These are phyloP conservation scores for Diaprepes abbreviatus DNA, from an alignment of 2,888 invertebrate genomes.

Conservation along the genomic window DNA sequence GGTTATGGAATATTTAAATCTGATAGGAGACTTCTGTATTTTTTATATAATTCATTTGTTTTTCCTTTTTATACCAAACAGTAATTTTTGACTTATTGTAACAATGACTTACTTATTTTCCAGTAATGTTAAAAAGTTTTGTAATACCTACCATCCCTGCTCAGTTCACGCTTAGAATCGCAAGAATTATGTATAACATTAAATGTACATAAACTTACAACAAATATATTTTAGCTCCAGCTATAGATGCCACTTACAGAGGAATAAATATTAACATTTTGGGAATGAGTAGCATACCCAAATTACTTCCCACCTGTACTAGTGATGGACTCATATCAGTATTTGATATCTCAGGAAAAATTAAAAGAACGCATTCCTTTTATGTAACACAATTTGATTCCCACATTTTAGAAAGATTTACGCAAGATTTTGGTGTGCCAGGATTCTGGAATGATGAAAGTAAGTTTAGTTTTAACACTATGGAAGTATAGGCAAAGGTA, in stretches of 20 bases:
- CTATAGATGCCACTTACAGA: conserved; percentile 67
- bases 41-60: too few species aligned
- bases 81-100: too few species aligned
- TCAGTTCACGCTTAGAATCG: too few species aligned
- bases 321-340: conserved; percentile 80
- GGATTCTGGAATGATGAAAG: conserved; percentile 61
- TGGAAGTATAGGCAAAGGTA: too few species aligned
- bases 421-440: conserved; percentile 65
- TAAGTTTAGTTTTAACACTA: conserved; percentile 22
- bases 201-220: too few species aligned
- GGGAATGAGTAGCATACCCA: conserved; percentile 63
- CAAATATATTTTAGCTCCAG: conserved; percentile 73
- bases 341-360: conserved; percentile 86
- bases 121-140: too few species aligned
- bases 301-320: conserved; percentile 72
- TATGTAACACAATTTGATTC: conserved; percentile 67
- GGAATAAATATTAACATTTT: conserved; percentile 53
- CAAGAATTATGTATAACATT: too few species aligned
- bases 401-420: conserved; percentile 65
- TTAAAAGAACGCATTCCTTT: conserved; percentile 78
- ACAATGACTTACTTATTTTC: too few species aligned
- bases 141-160: too few species aligned
- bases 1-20: too few species aligned
- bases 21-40: too few species aligned
- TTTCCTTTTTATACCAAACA: too few species aligned